phyloP scores from a whole-genome alignment of 2,888 invertebrate species.

The Tenodera sinensis region DNA sequence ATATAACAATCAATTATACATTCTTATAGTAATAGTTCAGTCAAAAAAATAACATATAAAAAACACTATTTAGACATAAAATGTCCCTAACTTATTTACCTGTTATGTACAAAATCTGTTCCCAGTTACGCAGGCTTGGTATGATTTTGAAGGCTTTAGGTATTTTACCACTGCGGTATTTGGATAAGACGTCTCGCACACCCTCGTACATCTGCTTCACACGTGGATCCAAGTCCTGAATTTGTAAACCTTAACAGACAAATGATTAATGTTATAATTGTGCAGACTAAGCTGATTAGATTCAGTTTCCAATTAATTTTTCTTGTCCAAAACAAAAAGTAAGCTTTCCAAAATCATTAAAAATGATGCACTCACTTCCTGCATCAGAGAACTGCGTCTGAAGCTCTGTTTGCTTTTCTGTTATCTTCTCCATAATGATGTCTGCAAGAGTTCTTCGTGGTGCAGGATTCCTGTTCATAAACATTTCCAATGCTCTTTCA shows the following conservation, averaged over 20 bases:
- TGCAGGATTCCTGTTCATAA: slow-evolving; percentile 63
- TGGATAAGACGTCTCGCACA: slow-evolving; percentile 77
- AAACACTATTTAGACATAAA: too few species aligned
- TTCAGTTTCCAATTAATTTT: too few species aligned
- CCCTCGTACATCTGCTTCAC: slow-evolving; percentile 80
- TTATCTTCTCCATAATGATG: slow-evolving; percentile 87
- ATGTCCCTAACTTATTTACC: slow-evolving; percentile 39
- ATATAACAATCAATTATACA: too few species aligned
- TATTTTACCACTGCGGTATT: slow-evolving; percentile 92
- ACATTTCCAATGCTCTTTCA: slow-evolving; percentile 80
- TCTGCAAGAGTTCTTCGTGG: slow-evolving; percentile 78
- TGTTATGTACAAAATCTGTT: slow-evolving; percentile 80
- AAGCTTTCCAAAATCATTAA: too few species aligned
- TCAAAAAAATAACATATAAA: too few species aligned
- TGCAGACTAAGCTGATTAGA: neutral
- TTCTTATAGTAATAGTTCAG: too few species aligned
- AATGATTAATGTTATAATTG: neutral
- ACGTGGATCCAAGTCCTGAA: slow-evolving; percentile 80
- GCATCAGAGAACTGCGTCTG: slow-evolving; percentile 80
- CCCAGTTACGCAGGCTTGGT: slow-evolving; percentile 90
- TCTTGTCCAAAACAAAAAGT: too few species aligned
- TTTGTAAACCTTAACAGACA: slow-evolving; percentile 54
- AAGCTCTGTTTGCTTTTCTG: slow-evolving; percentile 88
- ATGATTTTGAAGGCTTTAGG: slow-evolving; percentile 98
- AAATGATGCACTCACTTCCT: slow-evolving; percentile 42